Percentiles rank a stretch among this genome's conserved stretches.
Conservation (phyloP, 2,888 invertebrate species). For the Dynastes hyllus region DNA sequence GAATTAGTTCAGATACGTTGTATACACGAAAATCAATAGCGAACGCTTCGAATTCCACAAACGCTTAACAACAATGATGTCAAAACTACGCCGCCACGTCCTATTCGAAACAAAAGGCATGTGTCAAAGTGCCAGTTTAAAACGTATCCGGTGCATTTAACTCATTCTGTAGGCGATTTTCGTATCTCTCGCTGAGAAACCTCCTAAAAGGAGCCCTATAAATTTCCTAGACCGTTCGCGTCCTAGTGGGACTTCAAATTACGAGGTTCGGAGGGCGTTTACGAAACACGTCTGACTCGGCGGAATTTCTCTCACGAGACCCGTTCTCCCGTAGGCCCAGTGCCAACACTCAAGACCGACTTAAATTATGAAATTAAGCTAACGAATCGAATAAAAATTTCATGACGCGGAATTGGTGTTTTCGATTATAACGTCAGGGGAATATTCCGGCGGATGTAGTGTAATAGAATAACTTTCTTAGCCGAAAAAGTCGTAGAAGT, state of each 20-base stretch:
- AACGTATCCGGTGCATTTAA: conserved; percentile 41
- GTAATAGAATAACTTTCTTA: neutral
- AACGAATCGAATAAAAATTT: conserved; percentile 41
- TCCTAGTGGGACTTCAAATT: conserved; percentile 35
- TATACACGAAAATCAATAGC: conserved; percentile 3
- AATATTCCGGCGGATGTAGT: neutral
- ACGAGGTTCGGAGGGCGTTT: conserved; percentile 9
- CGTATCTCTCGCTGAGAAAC: neutral
- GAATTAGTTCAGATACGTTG: neutral
- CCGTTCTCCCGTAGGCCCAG: neutral
- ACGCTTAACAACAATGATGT: conserved; percentile 17
- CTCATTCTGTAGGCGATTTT: conserved; percentile 9
- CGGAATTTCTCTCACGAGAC: conserved; percentile 29
- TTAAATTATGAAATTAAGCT: conserved; percentile 35
- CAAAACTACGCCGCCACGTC: conserved; percentile 11
- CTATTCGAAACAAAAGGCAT: conserved; percentile 2
- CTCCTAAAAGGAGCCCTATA: conserved; percentile 27
- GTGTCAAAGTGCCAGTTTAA: conserved; percentile 13
- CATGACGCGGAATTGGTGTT: conserved; percentile 6
- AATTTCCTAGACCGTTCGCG: conserved; percentile 24
- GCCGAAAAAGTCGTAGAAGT: too few species aligned
- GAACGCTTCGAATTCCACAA: neutral
- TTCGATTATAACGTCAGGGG: neutral
- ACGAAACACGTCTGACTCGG: conserved; percentile 23
- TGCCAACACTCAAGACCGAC: conserved; percentile 13